Conservation (phyloP, 2,797 vertebrate species). For the Eutrigla gurnardus region DNA sequence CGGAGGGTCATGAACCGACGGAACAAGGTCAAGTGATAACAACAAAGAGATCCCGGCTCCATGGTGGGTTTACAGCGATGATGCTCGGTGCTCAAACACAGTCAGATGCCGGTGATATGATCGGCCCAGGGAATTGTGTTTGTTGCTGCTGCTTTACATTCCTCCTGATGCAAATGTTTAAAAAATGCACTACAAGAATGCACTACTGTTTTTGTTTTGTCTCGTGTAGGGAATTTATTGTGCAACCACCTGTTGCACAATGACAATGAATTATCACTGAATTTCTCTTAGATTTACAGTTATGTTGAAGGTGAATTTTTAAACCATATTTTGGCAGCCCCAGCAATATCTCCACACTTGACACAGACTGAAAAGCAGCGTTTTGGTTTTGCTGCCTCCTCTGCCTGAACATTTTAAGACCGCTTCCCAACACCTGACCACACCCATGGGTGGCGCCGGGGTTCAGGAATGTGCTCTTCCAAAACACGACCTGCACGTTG, state of each 20-base stretch:
- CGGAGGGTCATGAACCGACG: neutral
- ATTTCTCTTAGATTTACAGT: neutral
- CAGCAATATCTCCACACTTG: neutral
- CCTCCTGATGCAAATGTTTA: no score
- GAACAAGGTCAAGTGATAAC: conserved; percentile 27
- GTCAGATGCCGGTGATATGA: no score
- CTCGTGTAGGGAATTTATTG: no score
- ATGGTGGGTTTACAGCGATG: no score
- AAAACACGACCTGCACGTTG: no score
- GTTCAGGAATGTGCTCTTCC: neutral
- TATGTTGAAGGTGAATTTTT: neutral
- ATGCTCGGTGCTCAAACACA: no score
- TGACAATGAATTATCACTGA: no score
- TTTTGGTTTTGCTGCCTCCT: neutral
- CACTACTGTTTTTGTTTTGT: no score
- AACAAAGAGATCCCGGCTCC: neutral
- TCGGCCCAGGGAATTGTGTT: no score
- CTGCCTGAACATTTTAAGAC: neutral
- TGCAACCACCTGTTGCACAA: no score
- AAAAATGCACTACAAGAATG: no score
- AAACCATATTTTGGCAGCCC: neutral
- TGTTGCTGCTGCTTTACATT: no score
- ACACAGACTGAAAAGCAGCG: neutral
- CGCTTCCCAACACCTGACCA: neutral
- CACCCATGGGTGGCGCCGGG: neutral